Conservation (phyloP, 2,888 invertebrate species). For the Lochmaea crataegi region DNA sequence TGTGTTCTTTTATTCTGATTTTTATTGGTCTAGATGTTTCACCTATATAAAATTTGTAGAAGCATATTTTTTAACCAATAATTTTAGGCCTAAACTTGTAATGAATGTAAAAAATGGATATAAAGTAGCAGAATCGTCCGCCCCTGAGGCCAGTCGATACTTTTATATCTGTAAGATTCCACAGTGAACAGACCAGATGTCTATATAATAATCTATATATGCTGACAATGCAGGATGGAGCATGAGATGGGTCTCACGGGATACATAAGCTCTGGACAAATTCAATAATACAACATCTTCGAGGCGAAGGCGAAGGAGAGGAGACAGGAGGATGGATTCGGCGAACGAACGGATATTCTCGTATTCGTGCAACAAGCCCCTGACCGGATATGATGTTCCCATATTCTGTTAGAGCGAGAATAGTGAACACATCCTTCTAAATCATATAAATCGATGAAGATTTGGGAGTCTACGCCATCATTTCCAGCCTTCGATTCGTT, state of each 20-base stretch:
- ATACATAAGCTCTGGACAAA: constrained; percentile 65
- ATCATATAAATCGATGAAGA: constrained; percentile 54
- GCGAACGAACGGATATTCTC: constrained; percentile 17
- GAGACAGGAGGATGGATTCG: constrained; percentile 49
- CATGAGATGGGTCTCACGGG: constrained; percentile 63
- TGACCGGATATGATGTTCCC: constrained; percentile 53
- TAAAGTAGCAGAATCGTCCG: not conserved
- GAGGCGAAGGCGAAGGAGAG: constrained; percentile 28
- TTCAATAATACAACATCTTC: constrained; percentile 64
- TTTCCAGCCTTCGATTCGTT: constrained; percentile 21
- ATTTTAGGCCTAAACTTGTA: too few relatives aligned
- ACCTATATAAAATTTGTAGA: too few relatives aligned
- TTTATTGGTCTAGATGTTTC: too few relatives aligned
- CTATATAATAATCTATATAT: constrained; percentile 68
- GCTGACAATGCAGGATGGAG: constrained; percentile 66
- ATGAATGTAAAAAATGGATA: not conserved
- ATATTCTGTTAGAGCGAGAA: constrained; percentile 56
- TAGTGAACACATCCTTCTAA: constrained; percentile 61
- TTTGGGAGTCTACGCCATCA: constrained; percentile 28
- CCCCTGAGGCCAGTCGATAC: constrained; percentile 54
- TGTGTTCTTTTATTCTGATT: too few relatives aligned
- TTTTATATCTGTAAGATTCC: constrained; percentile 65
- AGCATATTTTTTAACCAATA: too few relatives aligned
- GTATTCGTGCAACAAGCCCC: constrained; percentile 48
- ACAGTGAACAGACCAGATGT: constrained; percentile 65